Conservation (phyloP, 2,113 vertebrate species). For the Atractosteus spatula region DNA sequence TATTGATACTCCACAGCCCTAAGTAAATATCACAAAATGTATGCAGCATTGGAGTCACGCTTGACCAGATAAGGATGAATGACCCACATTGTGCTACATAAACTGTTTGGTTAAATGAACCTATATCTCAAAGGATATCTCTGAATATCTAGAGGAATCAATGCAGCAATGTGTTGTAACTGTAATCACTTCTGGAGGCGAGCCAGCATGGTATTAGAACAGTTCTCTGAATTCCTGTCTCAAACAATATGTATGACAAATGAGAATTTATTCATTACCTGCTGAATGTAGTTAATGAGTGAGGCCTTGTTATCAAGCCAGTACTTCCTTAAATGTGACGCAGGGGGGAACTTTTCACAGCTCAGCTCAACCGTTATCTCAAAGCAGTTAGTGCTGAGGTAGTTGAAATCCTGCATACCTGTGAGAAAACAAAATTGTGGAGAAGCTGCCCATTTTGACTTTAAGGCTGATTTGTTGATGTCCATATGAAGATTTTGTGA, state of each 20-base stretch:
- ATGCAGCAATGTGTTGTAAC: not conserved
- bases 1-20: too few species aligned
- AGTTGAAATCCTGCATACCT: slow-evolving; percentile 98
- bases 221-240: not conserved
- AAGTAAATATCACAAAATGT: too few species aligned
- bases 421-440: slow-evolving; percentile 16
- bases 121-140: too few species aligned
- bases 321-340: slow-evolving; percentile 75
- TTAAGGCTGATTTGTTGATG: too few species aligned
- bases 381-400: slow-evolving; percentile 95
- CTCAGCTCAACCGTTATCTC: slow-evolving; percentile 90
- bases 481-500: too few species aligned
- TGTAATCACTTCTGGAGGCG: not conserved
- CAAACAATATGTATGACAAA: too few species aligned
- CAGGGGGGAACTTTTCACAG: slow-evolving; percentile 88
- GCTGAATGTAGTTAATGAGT: slow-evolving; percentile 79
- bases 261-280: slow-evolving; percentile 60
- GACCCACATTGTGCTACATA: too few species aligned
- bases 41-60: too few species aligned
- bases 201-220: not conserved
- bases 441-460: too few species aligned
- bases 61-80: too few species aligned
- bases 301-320: slow-evolving; percentile 90
- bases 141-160: too few species aligned
- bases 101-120: too few species aligned